Conservation (phyloP, 2,113 vertebrate genomes). For the Leucopternis melanops region DNA sequence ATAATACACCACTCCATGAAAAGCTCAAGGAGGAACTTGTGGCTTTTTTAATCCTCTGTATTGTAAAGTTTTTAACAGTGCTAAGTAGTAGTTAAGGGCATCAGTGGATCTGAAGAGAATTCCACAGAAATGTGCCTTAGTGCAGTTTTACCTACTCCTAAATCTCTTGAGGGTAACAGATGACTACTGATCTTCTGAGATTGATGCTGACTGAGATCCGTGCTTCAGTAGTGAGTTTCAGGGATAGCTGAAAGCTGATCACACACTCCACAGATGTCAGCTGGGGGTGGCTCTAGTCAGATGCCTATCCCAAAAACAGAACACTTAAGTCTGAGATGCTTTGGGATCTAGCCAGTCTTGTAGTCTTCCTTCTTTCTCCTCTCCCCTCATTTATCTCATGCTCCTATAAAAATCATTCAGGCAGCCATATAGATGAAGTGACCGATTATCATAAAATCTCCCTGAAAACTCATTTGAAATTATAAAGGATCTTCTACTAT, state of each 20-base stretch:
- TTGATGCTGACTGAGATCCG: background rate
- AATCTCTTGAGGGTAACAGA: background rate
- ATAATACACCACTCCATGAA: background rate
- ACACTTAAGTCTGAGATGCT: background rate
- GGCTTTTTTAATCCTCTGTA: background rate
- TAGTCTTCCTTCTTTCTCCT: background rate
- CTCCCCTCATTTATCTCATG: background rate
- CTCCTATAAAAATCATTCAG: background rate
- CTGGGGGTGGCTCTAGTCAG: background rate
- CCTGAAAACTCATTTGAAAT: background rate
- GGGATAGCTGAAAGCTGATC: background rate
- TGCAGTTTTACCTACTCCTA: background rate
- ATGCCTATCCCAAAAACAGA: background rate
- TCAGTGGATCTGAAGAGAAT: background rate
- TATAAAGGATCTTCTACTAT: background rate
- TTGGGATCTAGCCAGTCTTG: background rate
- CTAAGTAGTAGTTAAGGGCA: background rate
- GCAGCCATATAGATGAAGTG: background rate
- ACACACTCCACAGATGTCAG: background rate
- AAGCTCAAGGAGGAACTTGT: background rate
- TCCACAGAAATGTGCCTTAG: background rate
- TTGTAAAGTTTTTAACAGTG: background rate
- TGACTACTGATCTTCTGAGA: background rate
- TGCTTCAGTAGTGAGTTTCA: background rate
- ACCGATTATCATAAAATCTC: background rate